These are phyloP conservation scores for Folsomia manolachei DNA, from an alignment of 2,888 invertebrate species.

Conservation along the genomic window DNA sequence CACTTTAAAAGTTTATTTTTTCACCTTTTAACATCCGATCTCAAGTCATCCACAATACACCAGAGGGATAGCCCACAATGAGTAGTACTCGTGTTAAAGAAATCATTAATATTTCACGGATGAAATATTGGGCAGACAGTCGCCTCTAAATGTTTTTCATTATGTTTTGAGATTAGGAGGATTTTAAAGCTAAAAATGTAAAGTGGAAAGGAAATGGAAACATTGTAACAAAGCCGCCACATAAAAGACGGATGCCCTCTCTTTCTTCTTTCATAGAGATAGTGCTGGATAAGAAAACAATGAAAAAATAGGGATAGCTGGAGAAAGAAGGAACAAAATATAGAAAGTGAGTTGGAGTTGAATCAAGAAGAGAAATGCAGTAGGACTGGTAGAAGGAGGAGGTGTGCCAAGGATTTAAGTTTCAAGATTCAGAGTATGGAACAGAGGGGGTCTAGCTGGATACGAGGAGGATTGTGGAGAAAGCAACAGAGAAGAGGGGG, in stretches of 20 bases:
- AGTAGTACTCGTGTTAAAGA: neutral
- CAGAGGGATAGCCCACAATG: neutral
- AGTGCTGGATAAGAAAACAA: constrained; percentile 7
- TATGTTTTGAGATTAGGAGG: neutral
- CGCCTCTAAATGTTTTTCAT: too few species aligned
- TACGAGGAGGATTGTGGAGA: neutral
- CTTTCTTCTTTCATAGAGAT: too few species aligned
- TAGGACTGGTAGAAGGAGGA: neutral
- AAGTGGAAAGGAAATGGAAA: constrained; percentile 19
- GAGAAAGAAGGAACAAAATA: too few species aligned
- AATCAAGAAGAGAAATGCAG: too few species aligned
- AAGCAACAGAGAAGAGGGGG: constrained; percentile 2
- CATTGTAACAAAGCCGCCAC: neutral
- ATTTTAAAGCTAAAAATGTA: constrained; percentile 17
- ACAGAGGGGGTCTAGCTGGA: neutral
- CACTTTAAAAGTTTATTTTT: too few species aligned
- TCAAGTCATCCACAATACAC: too few species aligned
- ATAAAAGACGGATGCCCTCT: neutral
- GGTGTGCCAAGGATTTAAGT: constrained; percentile 1
- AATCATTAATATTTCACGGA: neutral
- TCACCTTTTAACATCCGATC: neutral
- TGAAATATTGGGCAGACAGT: neutral
- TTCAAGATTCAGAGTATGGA: neutral
- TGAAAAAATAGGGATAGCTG: neutral
- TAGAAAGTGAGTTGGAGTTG: neutral